Evolutionary conservation across 1,140 invertebrate species (phyloP).

Genomic region (Zaprionus africanus): DNA sequence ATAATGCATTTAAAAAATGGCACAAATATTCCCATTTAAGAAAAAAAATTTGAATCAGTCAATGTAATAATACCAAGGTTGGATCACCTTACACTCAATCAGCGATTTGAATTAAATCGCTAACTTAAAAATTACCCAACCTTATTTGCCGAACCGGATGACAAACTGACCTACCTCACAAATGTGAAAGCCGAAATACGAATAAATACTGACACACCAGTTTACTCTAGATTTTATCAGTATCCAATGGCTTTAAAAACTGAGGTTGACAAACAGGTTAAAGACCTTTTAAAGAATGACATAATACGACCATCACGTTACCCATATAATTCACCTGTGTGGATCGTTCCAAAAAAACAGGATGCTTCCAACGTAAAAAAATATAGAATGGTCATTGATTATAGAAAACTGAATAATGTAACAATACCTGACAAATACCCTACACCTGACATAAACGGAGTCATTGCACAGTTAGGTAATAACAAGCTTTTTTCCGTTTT

Average conservation of each 20-base stretch:
- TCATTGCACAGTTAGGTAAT: not conserved
- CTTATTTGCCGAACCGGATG: not conserved
- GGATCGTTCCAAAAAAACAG: not conserved
- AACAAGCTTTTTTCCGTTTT: not conserved
- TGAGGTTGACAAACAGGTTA: not conserved
- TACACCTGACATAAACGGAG: not conserved
- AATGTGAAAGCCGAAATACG: not conserved
- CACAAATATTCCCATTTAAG: not conserved
- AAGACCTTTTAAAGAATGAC: not conserved
- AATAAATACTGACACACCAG: not conserved
- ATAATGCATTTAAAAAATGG: slow-evolving; percentile 11
- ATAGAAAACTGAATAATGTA: not conserved
- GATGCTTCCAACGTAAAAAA: not conserved
- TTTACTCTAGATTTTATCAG: not conserved
- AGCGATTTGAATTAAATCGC: not conserved
- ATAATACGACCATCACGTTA: not conserved
- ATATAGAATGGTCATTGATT: not conserved
- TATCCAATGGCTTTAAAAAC: not conserved
- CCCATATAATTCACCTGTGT: not conserved
- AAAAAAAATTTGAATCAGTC: no score
- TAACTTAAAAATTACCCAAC: not conserved
- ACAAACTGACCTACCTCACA: not conserved
- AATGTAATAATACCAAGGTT: no score
- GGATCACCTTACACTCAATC: not conserved
- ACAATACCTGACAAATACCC: not conserved